Evolutionary conservation across 1,140 invertebrate genomes (phyloP), one percentile per base, ranked within the genome.

Genomic region (Caenorhabditis inopinata): DNA sequence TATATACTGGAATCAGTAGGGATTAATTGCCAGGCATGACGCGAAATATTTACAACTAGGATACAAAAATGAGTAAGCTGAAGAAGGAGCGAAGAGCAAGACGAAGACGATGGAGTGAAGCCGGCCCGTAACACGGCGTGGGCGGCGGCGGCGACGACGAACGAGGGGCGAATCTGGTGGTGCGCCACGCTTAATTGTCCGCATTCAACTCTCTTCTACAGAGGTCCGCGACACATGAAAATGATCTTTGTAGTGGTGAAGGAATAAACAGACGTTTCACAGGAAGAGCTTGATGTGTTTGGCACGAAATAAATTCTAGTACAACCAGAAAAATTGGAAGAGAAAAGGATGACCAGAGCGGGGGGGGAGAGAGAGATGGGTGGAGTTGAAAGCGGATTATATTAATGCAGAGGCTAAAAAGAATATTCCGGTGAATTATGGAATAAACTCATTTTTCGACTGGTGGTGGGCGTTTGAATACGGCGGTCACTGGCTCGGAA

Each of bases 121-220:
- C 21, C 21, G 58, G 32, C 38, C 58, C 58, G 58, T 68, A 42
- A 68, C 38, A 68, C 32, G 12, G 58, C 35, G 27, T 11, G 16
- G n/a, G 9, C 3, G 51, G 32, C 16, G 11, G 23, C 29, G 32
- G 21, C 35, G 32, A 38, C 35, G 32, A 68, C 27, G n/a, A 12
- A 68, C 35, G 38, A 58, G 32, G 32, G 1, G 11, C 32, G 18
- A 68, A 38, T 38, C 32, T 38, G 29, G 21, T 38, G 58, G 58
- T 38, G 58, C 58, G 51, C 27, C 51, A 35, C 58, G 58, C 58
- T 32, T 68, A 68, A 68, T 68, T 68, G 58, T 68, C 58, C 38
- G 58, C 58, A 68, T 68, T 68, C 58, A 68, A 68, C 58, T 68
- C 23, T 68, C 32, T n/a, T 6, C n/a, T n/a, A n/a, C n/a, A n/a